Evolutionary conservation across 2,113 vertebrate species (phyloP), one percentile per base, ranked within the genome.

Genomic region (Myodes glareolus): DNA sequence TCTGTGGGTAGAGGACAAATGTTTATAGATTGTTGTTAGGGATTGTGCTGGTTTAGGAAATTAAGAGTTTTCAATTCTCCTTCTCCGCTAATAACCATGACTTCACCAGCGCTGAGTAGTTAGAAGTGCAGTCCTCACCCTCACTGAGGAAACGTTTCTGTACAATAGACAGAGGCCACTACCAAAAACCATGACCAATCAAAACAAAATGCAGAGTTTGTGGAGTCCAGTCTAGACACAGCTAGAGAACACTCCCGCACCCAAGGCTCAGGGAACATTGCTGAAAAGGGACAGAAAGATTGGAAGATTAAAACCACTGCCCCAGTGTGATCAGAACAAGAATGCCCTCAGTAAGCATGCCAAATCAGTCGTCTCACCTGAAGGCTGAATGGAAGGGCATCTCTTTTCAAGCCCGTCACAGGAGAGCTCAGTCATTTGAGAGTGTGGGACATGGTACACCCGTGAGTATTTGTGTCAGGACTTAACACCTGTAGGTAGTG

Each of bases 371-470:
- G 33, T 50, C 42, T 27, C 61, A 33, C 70, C 80, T 47, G 58
- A 80, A 90, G 86, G 27, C 29, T 25, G 42, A 82, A 1, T 11
- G 6, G 21, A 16, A 8, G 45, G 19, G 36, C 4, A 3, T 29
- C 39, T 65, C 13, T 77, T 75, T 39, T 33, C 58, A 42, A 58
- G 52, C 65, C 61, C 29, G 6, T n/a, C 25, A 5, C 75, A 23
- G 21, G 21, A 25, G 47, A 25, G 55, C 72, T 16, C 36, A 31
- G 78, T n/a, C 75, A 81, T 29, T 31, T 27, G 52, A 23, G 0
- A 50, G 2, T 0, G 0, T 21, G 36, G 13, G 6, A 65, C 67
- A 0, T 0, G 27, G n/a, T 5, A 25, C 42, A 55, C 7, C 2
- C 1, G 9, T 39, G 36, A 2, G 27, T 8, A 0, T 77, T 45